Evolutionary conservation across 1,140 invertebrate genomes (phyloP), one percentile per base, ranked within the genome.

Genomic region (Drosophila nasuta): DNA sequence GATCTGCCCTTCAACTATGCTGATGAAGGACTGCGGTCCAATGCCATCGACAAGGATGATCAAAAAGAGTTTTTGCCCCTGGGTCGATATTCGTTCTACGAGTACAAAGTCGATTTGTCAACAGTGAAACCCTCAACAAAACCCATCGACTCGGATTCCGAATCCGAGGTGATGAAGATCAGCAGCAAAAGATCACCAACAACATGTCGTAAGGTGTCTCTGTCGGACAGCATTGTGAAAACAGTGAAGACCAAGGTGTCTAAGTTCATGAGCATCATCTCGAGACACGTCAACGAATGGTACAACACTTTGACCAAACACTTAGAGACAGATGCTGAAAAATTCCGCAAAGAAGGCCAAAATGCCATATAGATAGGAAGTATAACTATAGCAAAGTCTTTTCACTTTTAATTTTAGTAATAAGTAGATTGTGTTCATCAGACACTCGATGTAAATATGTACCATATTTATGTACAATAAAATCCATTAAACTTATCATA

Each of bases 301-400:
- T 92, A 92, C 52, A 89, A 86, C 35, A 92, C 91, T 10, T 33
- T 92, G 35, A 59, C 91, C 0, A 88, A 79, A 35, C 91, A 91
- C 5, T 13, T 92, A 35, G 81, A 89, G 0, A 48, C 69, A 15
- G 75, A 81, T 0, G 33, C 28, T 0, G 56, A 8, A 0, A 51
- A 17, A 10, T 1, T 20, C 0, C 45, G 15, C 33, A 43, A 28
- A 15, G 33, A 6, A 20, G 38, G 7, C n/a, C 38, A 30, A 11
- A 80, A 78, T 52, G 57, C 51, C 59, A 79, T 87, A 56, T 87
- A 73, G 51, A 10, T 4, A 43, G 41, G n/a, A 43, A 7, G 6
- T 43, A 41, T 41, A 41, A 41, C 10, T 11, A 41, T 41, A 41
- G 38, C 30, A 41, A 7, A 8, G 8, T 65, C n/a, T 30, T 6